A percentile compares a stretch with the other conserved stretches of the same genome.
Conservation (phyloP, 2,797 vertebrate genomes). For the Oryzias dopingdopingensis region DNA sequence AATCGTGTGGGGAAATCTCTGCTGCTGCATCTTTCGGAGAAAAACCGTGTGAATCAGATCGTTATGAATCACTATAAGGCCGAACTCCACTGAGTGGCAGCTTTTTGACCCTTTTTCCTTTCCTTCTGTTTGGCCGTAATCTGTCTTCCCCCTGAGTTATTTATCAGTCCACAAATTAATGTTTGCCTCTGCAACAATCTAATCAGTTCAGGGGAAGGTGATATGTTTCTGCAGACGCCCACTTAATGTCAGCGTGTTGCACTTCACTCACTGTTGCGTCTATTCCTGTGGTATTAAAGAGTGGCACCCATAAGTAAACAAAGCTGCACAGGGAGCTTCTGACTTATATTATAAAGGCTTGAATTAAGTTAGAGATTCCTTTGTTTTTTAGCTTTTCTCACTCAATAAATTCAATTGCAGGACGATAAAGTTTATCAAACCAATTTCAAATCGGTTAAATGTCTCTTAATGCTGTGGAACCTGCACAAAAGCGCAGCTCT, state of each 20-base stretch:
- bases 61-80: slow-evolving; percentile 14
- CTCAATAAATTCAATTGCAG: background rate
- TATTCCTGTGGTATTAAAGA: slow-evolving; percentile 53
- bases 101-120: slow-evolving; percentile 18
- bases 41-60: slow-evolving; percentile 26
- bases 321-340: slow-evolving; percentile 3
- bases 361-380: background rate
- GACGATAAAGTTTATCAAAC: background rate
- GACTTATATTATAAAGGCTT: background rate
- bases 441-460: background rate
- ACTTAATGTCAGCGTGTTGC: slow-evolving; percentile 53
- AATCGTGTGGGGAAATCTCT: slow-evolving; percentile 10
- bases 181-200: slow-evolving; percentile 49
- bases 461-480: background rate
- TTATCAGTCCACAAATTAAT: slow-evolving; percentile 23
- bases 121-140: background rate
- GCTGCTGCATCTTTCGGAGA: slow-evolving; percentile 7
- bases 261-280: slow-evolving; percentile 30
- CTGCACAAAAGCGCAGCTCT: slow-evolving; percentile 1
- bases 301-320: slow-evolving; percentile 24
- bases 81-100: background rate
- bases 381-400: background rate
- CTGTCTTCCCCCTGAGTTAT: background rate
- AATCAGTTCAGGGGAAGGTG: slow-evolving; percentile 60
- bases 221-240: slow-evolving; percentile 63